Evolutionary conservation across 2,113 vertebrate genomes (phyloP).

Genomic region (Apodemus speciosus): DNA sequence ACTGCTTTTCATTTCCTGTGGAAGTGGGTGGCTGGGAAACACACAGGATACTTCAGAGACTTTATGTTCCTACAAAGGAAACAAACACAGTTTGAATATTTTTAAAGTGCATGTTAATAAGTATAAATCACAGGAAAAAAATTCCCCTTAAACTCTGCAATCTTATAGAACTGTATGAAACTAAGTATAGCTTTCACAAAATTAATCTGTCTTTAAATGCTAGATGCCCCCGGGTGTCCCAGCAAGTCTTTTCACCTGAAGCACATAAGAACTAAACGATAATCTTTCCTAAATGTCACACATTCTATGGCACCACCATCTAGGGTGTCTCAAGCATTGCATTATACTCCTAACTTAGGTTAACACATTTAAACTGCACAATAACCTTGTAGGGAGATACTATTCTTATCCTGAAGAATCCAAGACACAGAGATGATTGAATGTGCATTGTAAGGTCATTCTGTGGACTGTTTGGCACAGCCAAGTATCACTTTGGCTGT

Average conservation of each 20-base stretch:
- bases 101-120: background rate
- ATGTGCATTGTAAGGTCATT: background rate
- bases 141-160: background rate
- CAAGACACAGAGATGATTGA: background rate
- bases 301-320: accelerated
- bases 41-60: background rate
- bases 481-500: background rate
- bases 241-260: background rate
- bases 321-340: no score
- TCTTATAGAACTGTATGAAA: background rate
- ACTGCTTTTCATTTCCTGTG: background rate
- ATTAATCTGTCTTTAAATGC: background rate
- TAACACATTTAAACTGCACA: background rate
- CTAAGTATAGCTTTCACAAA: background rate
- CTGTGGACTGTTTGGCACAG: background rate
- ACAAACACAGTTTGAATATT: slow-evolving; percentile 35
- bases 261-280: background rate
- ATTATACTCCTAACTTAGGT: background rate
- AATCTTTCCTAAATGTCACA: background rate
- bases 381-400: background rate
- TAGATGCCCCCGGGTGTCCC: background rate
- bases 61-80: background rate
- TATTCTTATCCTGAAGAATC: background rate
- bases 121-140: background rate
- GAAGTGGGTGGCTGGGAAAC: background rate